Evolutionary conservation across 2,888 invertebrate species (phyloP).

Genomic region (Drosophila anomalata): DNA sequence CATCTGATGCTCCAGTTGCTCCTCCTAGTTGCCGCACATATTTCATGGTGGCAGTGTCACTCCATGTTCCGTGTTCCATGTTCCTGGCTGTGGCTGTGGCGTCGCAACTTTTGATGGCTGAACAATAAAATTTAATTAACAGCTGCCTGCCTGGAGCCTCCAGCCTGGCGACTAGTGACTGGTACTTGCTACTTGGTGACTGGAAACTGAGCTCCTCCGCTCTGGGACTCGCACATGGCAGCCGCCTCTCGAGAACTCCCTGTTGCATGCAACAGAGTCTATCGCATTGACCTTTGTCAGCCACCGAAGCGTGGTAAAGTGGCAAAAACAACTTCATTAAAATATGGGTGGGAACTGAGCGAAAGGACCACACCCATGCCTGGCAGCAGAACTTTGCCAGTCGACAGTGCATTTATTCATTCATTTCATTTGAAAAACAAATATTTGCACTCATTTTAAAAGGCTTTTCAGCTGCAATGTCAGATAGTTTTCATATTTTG

Average conservation of each 20-base stretch:
- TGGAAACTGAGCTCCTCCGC: slow-evolving; percentile 9
- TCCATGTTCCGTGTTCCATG: slow-evolving; percentile 20
- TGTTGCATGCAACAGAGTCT: slow-evolving; percentile 39
- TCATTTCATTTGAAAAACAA: slow-evolving; percentile 68
- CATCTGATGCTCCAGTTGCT: slow-evolving; percentile 40
- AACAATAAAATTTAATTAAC: slow-evolving; percentile 74
- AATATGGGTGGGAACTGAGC: slow-evolving; percentile 18
- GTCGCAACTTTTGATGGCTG: slow-evolving; percentile 54
- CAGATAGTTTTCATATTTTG: slow-evolving; percentile 56
- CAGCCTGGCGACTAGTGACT: background rate
- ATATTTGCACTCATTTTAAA: slow-evolving; percentile 59
- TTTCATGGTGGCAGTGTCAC: slow-evolving; percentile 42
- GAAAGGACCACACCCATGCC: background rate
- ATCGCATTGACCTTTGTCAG: slow-evolving; percentile 48
- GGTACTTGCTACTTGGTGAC: background rate
- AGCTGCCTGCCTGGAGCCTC: slow-evolving; percentile 27
- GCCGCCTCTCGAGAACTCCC: slow-evolving; percentile 20
- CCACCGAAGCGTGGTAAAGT: slow-evolving; percentile 26
- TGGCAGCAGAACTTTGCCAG: slow-evolving; percentile 16
- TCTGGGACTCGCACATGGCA: slow-evolving; percentile 24
- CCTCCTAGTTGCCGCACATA: slow-evolving; percentile 26
- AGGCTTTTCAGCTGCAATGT: slow-evolving; percentile 23
- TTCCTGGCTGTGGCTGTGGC: slow-evolving; percentile 19
- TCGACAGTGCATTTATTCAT: slow-evolving; percentile 53
- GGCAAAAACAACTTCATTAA: slow-evolving; percentile 58